Base-by-base conservation (phyloP, 2,113 vertebrate species). In the Oriolus oriolus region DNA sequence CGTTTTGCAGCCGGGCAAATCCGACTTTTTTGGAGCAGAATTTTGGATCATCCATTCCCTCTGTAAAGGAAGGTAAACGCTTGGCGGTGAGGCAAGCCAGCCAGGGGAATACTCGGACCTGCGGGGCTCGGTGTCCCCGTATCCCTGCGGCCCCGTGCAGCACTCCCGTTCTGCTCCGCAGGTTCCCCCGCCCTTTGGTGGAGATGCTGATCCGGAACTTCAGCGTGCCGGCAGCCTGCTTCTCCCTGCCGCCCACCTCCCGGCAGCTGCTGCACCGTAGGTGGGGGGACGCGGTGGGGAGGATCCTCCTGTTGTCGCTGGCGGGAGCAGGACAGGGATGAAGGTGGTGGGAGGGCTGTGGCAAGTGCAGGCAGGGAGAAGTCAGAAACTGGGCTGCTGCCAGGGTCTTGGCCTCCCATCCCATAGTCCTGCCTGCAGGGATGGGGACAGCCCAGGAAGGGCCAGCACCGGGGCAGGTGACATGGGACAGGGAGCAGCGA, bases 201-300 rank as follows among this genome's bases (percentile, higher is more conserved):
- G 95, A 98, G 61, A 53, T 98, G 60, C 89, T 98, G 87, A 96
- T 96, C 16, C 82, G 45, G 70, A 98, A 98, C 26, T 97, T 97
- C 92, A 98, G 97, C 14, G 47, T 98, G 42, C 96, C 98, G 0
- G 50, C 88, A 8, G 97, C 95, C 56, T 98, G 98, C 91, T 97
- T 98, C 94, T 97, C 97, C 41, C 31, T 95, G 30, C 97, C 98
- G 0, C 98, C 98, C 45, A 95, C 93, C 7, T 95, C 98, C 41
- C 7, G 70, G 84, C 97, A 98, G 17, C 96, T 98, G 93, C 95
- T 98, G 69, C 92, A 93, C 27, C 90, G 98, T 98, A 96, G 77
- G 98, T 96, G 68, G 20, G 33, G 73, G 81, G 50, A 44, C 18
- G 0, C 14, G 41, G 39, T 2, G 3, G 65, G n/a, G 23, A 24